A percentile compares a stretch with the other conserved stretches of the same genome.
These are phyloP conservation scores for Microcebus murinus DNA, from an alignment of 2,113 vertebrate species.

Conservation along the genomic window DNA sequence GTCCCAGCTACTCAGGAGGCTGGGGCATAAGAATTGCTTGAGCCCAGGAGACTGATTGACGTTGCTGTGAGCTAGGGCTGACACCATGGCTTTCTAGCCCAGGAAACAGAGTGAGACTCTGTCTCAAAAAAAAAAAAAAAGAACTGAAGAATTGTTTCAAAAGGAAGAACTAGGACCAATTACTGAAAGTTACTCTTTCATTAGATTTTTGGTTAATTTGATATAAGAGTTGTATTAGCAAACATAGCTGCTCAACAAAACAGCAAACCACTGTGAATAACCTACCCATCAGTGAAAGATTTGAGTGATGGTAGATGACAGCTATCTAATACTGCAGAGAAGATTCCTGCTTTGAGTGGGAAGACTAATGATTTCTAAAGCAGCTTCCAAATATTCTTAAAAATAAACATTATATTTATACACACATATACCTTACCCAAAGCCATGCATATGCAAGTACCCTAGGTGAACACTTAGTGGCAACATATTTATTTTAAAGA, in stretches of 20 bases:
- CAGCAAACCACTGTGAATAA: neutral
- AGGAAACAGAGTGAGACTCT: too few relatives aligned
- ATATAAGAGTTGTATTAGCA: neutral
- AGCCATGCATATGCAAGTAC: neutral
- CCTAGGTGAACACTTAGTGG: neutral
- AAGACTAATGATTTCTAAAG: neutral
- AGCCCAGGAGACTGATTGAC: too few relatives aligned
- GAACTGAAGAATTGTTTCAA: neutral
- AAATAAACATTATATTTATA: neutral
- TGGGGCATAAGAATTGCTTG: too few relatives aligned
- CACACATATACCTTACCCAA: neutral
- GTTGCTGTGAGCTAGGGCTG: too few relatives aligned
- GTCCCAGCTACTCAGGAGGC: too few relatives aligned
- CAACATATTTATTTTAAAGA: constrained; percentile 1
- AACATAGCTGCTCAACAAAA: neutral
- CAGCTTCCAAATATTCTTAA: constrained; percentile 4
- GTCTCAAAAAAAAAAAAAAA: neutral
- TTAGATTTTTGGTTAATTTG: constrained; percentile 5
- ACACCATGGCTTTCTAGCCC: too few relatives aligned
- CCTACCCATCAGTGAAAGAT: neutral
- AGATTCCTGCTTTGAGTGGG: neutral
- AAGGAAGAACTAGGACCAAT: neutral
- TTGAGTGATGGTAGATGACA: neutral
- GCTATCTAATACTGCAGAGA: neutral
- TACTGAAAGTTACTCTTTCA: neutral